phyloP scores from a whole-genome alignment of 2,113 vertebrate species.

The Chrysochloris asiatica region DNA sequence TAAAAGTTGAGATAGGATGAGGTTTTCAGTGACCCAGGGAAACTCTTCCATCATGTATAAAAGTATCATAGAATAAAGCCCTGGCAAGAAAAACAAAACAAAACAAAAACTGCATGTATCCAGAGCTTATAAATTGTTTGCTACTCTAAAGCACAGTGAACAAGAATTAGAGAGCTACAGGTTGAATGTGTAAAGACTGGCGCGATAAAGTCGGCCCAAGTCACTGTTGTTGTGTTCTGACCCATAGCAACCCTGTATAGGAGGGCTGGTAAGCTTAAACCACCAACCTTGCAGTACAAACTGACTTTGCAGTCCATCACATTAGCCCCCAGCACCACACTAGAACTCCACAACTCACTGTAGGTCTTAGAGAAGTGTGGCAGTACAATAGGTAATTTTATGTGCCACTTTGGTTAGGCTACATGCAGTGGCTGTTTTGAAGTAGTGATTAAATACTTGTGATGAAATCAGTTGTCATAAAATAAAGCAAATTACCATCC shows the following conservation, averaged over 20 bases:
- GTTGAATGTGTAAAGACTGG: not conserved
- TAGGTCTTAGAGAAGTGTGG: not conserved
- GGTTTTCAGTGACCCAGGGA: not conserved
- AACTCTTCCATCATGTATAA: not conserved
- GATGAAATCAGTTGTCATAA: not conserved
- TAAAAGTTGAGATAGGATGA: not conserved
- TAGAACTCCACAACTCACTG: too few relatives aligned
- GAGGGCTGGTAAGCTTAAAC: too few relatives aligned
- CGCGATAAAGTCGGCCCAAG: not conserved
- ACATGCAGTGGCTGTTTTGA: not conserved
- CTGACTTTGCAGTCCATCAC: too few relatives aligned
- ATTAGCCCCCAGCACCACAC: too few relatives aligned
- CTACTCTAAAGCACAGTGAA: not conserved
- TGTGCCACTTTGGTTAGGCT: not conserved
- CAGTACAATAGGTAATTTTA: not conserved
- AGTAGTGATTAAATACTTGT: not conserved
- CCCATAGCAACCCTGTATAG: too few relatives aligned
- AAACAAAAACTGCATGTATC: not conserved
- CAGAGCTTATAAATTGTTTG: not conserved
- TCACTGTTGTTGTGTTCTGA: too few relatives aligned
- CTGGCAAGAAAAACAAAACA: rapidly evolving
- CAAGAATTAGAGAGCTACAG: not conserved
- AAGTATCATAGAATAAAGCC: not conserved
- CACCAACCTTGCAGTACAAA: too few relatives aligned
- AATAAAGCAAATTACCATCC: not conserved